Conservation (phyloP, 2,888 invertebrate genomes). For the Heliconius aoede region DNA sequence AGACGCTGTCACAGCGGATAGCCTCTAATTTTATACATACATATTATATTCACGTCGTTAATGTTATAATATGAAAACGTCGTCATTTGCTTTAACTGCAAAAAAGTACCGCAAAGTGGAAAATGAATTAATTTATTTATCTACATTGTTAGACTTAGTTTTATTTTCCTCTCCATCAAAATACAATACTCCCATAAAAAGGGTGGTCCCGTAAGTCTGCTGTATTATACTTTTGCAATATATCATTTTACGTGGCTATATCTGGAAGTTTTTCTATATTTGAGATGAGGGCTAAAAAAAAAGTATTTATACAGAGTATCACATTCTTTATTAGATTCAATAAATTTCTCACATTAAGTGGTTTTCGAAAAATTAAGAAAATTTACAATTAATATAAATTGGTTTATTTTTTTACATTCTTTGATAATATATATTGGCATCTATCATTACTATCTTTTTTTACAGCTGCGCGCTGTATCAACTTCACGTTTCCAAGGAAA, state of each 20-base stretch:
- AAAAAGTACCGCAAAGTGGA: background rate
- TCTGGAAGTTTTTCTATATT: slow-evolving; percentile 5
- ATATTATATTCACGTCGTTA: too few relatives aligned
- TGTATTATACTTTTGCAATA: background rate
- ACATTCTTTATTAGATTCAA: background rate
- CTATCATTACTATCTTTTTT: too few relatives aligned
- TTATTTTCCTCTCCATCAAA: background rate
- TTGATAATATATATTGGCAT: too few relatives aligned
- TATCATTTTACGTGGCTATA: slow-evolving; percentile 12
- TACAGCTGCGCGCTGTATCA: too few relatives aligned
- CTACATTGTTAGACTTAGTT: background rate
- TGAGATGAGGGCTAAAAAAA: background rate
- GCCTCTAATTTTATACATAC: too few relatives aligned
- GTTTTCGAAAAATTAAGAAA: background rate
- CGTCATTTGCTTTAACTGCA: background rate
- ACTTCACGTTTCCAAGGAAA: too few relatives aligned
- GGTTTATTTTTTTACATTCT: too few relatives aligned
- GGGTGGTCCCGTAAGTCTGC: background rate
- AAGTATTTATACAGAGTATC: background rate
- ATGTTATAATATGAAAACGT: too few relatives aligned
- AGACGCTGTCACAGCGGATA: too few relatives aligned
- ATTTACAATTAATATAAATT: background rate
- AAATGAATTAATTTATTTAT: background rate
- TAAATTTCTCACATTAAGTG: background rate
- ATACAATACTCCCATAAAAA: slow-evolving; percentile 1